Evolutionary conservation across 1,140 invertebrate genomes (phyloP), one percentile per base, ranked within the genome.

Genomic region (Calephelis nemesis): DNA sequence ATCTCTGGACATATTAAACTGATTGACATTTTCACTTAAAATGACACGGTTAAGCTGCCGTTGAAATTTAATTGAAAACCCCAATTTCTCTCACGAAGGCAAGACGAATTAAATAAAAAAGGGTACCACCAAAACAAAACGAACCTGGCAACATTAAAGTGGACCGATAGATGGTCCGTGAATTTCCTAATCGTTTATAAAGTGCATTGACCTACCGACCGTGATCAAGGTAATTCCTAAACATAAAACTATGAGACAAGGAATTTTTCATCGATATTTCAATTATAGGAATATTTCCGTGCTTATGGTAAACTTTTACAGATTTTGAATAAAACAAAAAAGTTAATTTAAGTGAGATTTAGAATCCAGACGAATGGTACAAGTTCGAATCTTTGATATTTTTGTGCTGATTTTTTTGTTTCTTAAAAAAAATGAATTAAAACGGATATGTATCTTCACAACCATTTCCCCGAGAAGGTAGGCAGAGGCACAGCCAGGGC

Each of bases 201-300:
- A 52, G 63, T 65, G 47, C 72, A 64, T 65, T 62, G 68, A 65
- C 68, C 68, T 66, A 30, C 47, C 50, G 15, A 40, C 68, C 50
- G 65, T 58, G 68, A 63, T 69, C 48, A 42, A 69, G 48, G 42
- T 47, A 68, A 67, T 65, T 70, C 67, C 52, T 64, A 67, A 67
- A 54, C 50, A 19, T 54, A 54, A 54, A 19, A 52, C 50, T 48
- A 47, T 68, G 65, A 71, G 60, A 71, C 67, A 72, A 65, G 42
- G 3, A 19, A 30, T 30, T 1, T 30, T 30, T 30, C 30, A 30
- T 30, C 3, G 30, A 30, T 30, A 4, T 30, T 30, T 30, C 30
- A 30, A 30, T 30, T 30, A 1, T 30, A 30, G 30, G 1, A 30
- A 30, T 30, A 30, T 30, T 30, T 30, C 3, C 4, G 4, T 30